These are phyloP conservation scores for Tinea pellionella DNA, from an alignment of 2,888 invertebrate species.

Conservation along the genomic window DNA sequence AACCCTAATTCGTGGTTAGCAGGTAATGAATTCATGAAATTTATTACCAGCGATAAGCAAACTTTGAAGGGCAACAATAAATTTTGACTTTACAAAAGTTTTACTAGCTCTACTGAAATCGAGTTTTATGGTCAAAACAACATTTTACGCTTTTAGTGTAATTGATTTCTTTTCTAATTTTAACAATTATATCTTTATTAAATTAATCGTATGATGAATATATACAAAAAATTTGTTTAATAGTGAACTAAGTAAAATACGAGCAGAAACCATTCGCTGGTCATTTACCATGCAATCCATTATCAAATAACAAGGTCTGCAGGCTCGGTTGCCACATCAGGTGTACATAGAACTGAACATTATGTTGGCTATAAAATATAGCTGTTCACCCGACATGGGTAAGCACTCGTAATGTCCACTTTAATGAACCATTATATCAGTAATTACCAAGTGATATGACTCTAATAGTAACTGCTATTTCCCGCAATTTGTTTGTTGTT, in stretches of 20 bases:
- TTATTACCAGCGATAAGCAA: background rate
- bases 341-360: background rate
- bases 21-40: slow-evolving; percentile 5
- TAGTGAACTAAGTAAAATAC: background rate
- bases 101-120: background rate
- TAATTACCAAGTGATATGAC: slow-evolving; percentile 41
- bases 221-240: background rate
- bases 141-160: background rate
- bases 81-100: background rate
- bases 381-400: slow-evolving; percentile 23
- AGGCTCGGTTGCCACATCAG: background rate
- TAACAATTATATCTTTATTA: no score
- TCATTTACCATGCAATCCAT: background rate
- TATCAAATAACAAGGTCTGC: background rate
- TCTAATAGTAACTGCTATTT: slow-evolving; percentile 27
- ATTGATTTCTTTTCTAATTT: no score
- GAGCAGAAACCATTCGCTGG: background rate
- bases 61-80: slow-evolving; percentile 1
- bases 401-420: slow-evolving; percentile 37
- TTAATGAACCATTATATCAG: slow-evolving; percentile 48
- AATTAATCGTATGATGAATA: no score
- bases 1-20: background rate
- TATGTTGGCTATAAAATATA: slow-evolving; percentile 23
- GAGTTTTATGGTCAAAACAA: background rate
- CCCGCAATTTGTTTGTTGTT: slow-evolving; percentile 20